A percentile compares a stretch with the other conserved stretches of the same genome.
Evolutionary conservation across 2,113 vertebrate species (phyloP).

Genomic region (human): DNA sequence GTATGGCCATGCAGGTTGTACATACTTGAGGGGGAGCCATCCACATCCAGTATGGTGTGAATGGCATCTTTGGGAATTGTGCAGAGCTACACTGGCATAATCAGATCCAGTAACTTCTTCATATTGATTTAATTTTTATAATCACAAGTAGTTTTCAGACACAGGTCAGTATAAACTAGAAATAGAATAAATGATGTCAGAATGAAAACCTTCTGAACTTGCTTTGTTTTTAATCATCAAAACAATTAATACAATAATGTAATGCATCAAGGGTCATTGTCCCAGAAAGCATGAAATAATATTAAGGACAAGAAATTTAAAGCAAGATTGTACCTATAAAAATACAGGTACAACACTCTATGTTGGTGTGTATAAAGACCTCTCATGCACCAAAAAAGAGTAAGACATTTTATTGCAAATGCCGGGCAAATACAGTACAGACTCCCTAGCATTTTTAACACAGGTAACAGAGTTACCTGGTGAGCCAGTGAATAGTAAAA

Average conservation of each 20-base stretch:
- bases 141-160: slow-evolving; percentile 15
- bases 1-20: background rate
- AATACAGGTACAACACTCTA: background rate
- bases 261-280: background rate
- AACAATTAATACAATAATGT: slow-evolving; percentile 32
- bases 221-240: background rate
- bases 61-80: background rate
- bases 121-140: background rate
- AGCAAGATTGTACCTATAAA: background rate
- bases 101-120: background rate
- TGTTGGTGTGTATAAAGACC: background rate
- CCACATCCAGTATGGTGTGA: background rate
- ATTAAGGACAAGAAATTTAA: slow-evolving; percentile 35
- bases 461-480: background rate
- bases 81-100: background rate
- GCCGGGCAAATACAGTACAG: background rate
- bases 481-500: background rate
- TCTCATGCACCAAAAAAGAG: background rate
- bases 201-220: slow-evolving; percentile 6
- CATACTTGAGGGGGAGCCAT: background rate
- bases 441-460: slow-evolving; percentile 19
- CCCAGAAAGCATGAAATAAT: slow-evolving; percentile 6
- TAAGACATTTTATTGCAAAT: slow-evolving; percentile 12
- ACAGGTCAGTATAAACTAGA: background rate
- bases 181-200: background rate